Percentiles rank a stretch among this genome's conserved stretches.
Evolutionary conservation across 2,797 vertebrate genomes (phyloP).

Genomic region (Stomatorhinus walkeri): DNA sequence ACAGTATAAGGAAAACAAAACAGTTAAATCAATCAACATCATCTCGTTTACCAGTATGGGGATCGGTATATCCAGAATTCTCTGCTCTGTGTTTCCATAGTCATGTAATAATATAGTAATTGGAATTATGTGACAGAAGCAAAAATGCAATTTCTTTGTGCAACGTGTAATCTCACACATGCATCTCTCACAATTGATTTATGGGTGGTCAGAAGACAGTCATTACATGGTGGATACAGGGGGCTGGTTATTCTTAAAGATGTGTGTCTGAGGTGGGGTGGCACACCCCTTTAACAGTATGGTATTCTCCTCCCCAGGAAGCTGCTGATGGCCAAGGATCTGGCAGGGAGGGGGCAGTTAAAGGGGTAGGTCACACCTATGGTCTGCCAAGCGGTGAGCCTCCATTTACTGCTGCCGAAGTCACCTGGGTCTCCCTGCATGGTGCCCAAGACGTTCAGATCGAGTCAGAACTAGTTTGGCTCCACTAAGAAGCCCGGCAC

Average conservation of each 20-base stretch:
- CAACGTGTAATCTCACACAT: too few species aligned
- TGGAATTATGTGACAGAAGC: not conserved
- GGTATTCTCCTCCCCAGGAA: not conserved
- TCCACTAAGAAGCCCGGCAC: not conserved
- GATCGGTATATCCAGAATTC: not conserved
- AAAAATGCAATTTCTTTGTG: not conserved
- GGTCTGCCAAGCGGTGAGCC: not conserved
- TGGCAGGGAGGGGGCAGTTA: not conserved
- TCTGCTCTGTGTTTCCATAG: not conserved
- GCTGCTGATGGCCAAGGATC: not conserved
- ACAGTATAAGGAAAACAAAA: not conserved
- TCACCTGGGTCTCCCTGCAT: not conserved
- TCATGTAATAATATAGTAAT: not conserved
- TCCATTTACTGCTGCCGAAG: not conserved
- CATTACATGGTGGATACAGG: not conserved
- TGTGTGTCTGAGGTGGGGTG: not conserved
- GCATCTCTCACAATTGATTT: not conserved
- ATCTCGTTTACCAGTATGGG: not conserved
- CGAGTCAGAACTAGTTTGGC: not conserved
- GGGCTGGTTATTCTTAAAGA: not conserved
- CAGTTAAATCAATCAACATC: not conserved
- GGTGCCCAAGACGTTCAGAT: not conserved
- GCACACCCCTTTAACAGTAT: not conserved
- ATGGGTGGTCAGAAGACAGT: not conserved
- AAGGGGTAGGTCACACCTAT: not conserved